Base-by-base conservation (phyloP, 2,797 vertebrate species). In the Leuciscus waleckii region DNA sequence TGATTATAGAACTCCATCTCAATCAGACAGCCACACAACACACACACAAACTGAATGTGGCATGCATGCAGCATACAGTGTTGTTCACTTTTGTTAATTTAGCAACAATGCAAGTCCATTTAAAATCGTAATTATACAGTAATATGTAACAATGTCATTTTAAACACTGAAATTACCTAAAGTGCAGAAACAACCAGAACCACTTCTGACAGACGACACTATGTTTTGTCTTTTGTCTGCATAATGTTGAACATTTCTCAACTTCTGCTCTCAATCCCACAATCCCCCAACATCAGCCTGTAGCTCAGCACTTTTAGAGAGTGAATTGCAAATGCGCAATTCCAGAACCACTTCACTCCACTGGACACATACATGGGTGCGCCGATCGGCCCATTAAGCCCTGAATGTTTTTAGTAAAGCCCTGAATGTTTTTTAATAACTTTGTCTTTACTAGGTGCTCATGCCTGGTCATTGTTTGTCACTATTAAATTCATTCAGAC, bases 381-480 rank as follows among this genome's bases (percentile, higher is more conserved):
- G 7, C 21, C 10, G 7, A 77, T 56, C 39, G 13, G 35, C 54
- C 75, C 35, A 77, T 77, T 77, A 77, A 26, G 14, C 14, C 54
- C 23, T n/a, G 7, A 58, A 58, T 58, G 51, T 26, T 16, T 77
- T 17, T 61, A 39, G 21, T 77, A 77, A 58, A 39, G 74, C 74
- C 29, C 32, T 37, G 19, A 39, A 76, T 58, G 74, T 77, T n/a
- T 77, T 77, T 61, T 41, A 58, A 77, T 58, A 77, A 41, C 75
- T 41, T 26, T 39, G 7, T 61, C 75, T 77, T 77, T 16, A 39
- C 7, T 35, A 77, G 13, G 32, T 9, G 21, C 39, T 77, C 21
- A n/a, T 58, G 74, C 21, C 51, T 58, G 14, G 21, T 26, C 21
- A 58, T n/a, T 58, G 21, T 77, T 17, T 58, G 35, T 26, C 32